These are phyloP conservation scores for Salvelinus namaycush DNA, from an alignment of 2,113 vertebrate genomes.

Conservation along the genomic window DNA sequence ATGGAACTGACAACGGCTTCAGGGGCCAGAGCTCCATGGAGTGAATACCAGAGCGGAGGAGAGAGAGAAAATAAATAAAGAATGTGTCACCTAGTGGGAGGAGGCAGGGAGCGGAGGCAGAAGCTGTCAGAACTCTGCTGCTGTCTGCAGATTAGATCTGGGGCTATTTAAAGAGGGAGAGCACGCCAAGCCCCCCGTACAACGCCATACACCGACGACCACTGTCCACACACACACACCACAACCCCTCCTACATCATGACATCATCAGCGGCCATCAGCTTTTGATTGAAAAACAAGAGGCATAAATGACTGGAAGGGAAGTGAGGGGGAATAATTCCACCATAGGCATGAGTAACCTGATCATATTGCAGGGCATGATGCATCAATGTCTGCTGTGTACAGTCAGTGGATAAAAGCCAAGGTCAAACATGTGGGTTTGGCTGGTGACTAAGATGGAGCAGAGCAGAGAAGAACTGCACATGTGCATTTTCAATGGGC, in stretches of 20 bases:
- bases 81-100: conserved; percentile 75
- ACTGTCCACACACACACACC: conserved; percentile 44
- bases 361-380: conserved; percentile 21
- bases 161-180: conserved; percentile 73
- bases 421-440: conserved; percentile 52
- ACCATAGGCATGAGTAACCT: conserved; percentile 28
- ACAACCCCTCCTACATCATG: conserved; percentile 12
- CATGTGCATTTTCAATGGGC: neutral
- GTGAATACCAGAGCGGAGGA: conserved; percentile 71
- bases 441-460: conserved; percentile 39
- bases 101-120: conserved; percentile 65
- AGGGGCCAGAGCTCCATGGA: conserved; percentile 70
- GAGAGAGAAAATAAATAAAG: conserved; percentile 46
- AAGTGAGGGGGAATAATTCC: neutral
- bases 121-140: conserved; percentile 76
- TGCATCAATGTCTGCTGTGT: neutral
- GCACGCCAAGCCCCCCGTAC: conserved; percentile 37
- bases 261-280: conserved; percentile 56
- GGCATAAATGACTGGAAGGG: conserved; percentile 29
- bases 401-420: conserved; percentile 32
- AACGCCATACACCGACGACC: conserved; percentile 3
- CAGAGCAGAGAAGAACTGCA: conserved; percentile 20
- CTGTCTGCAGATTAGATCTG: conserved; percentile 78
- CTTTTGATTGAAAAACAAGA: conserved; percentile 40
- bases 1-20: conserved; percentile 77